Evolutionary conservation across 53 echinoderm and acorn worm species (phyloP).

Genomic region (Arbacia lixula): DNA sequence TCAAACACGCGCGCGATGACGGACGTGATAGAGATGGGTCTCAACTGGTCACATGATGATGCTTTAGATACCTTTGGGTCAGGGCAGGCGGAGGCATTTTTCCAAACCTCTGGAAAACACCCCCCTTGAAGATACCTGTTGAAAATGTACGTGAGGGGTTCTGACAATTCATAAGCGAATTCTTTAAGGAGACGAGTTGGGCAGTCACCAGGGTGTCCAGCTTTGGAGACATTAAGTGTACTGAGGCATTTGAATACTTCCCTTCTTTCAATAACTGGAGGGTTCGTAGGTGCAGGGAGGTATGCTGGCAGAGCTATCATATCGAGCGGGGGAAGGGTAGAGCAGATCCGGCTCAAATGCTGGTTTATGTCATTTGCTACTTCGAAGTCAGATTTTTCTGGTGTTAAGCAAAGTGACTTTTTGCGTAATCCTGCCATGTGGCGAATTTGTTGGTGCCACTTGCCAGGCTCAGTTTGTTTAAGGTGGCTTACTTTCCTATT

Average conservation of each 20-base stretch:
- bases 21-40: constrained; percentile 63
- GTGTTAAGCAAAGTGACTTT: neutral
- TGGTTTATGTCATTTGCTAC: constrained; percentile 23
- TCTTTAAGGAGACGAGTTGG: constrained; percentile 18
- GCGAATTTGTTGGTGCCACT: constrained; percentile 48
- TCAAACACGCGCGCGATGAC: constrained; percentile 54
- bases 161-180: constrained; percentile 41
- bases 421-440: constrained; percentile 2
- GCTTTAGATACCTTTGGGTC: constrained; percentile 11
- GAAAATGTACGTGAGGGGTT: constrained; percentile 33
- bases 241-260: neutral
- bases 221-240: constrained; percentile 25
- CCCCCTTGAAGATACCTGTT: constrained; percentile 27
- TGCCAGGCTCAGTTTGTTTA: constrained; percentile 19
- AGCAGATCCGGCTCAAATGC: constrained; percentile 39
- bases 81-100: constrained; percentile 51
- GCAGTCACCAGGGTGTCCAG: constrained; percentile 28
- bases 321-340: constrained; percentile 28
- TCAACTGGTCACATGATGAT: constrained; percentile 7
- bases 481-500: neutral
- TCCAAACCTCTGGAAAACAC: constrained; percentile 1
- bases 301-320: neutral
- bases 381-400: neutral
- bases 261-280: constrained; percentile 4
- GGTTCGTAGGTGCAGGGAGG: constrained; percentile 3